These are phyloP conservation scores for Pelochelys cantorii DNA, from an alignment of 2,797 vertebrate species.

Conservation along the genomic window DNA sequence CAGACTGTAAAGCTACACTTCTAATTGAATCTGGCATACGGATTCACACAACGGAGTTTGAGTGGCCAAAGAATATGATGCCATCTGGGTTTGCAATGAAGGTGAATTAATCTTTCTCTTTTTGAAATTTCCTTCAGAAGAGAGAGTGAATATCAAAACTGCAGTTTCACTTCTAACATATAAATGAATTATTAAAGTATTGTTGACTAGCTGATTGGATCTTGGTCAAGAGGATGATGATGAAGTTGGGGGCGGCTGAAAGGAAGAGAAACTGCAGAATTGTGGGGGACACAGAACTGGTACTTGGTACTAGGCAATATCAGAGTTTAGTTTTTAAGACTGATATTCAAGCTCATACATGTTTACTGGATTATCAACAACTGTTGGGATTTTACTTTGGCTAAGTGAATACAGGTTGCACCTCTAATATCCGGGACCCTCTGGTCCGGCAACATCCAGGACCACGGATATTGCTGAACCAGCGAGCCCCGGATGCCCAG, in stretches of 20 bases:
- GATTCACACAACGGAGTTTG: conserved; percentile 96
- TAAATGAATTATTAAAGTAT: not conserved
- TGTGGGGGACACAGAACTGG: accelerated
- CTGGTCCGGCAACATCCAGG: no score
- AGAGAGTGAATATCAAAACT: accelerated
- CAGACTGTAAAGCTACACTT: conserved; percentile 92
- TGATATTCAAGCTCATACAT: accelerated
- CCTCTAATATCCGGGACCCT: no score
- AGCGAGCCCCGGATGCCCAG: no score
- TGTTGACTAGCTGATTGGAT: not conserved
- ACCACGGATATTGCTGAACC: no score
- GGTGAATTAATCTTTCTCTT: conserved; percentile 77
- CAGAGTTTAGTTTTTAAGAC: not conserved
- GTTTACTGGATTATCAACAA: not conserved
- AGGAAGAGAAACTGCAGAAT: accelerated
- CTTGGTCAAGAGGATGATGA: accelerated
- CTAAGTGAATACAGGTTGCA: not conserved
- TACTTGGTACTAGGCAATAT: not conserved
- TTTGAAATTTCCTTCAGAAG: not conserved
- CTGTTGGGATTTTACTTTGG: not conserved
- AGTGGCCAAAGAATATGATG: conserved; percentile 99
- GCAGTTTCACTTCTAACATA: accelerated
- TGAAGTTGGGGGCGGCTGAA: not conserved
- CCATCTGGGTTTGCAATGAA: conserved; percentile 99
- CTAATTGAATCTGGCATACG: conserved; percentile 95